A percentile compares a stretch with the other conserved stretches of the same genome.
Evolutionary conservation across 2,888 invertebrate species (phyloP).

Genomic region (Pristionchus fissidentatus): DNA sequence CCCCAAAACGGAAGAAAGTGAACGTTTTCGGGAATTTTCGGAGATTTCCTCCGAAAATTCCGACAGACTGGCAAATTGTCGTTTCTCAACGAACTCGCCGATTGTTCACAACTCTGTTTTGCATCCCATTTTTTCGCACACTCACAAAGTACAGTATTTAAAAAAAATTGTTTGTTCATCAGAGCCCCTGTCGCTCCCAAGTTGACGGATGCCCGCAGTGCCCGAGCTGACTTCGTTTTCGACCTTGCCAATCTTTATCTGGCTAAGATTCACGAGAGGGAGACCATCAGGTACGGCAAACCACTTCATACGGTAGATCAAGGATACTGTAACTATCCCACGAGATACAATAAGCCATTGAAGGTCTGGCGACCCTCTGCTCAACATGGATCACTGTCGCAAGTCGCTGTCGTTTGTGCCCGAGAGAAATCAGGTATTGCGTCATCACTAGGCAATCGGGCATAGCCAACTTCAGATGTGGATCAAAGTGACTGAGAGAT

Average conservation of each 20-base stretch:
- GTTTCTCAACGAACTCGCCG: too few species aligned
- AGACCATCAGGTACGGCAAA: neutral
- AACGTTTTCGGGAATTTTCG: too few species aligned
- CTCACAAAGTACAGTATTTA: neutral
- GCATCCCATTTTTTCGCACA: too few species aligned
- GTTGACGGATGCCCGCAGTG: conserved; percentile 19
- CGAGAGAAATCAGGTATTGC: neutral
- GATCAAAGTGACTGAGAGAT: conserved; percentile 22
- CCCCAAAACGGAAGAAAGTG: too few species aligned
- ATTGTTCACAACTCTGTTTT: too few species aligned
- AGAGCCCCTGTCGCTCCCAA: neutral
- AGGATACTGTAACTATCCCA: neutral
- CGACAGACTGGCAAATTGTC: too few species aligned
- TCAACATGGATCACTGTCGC: neutral
- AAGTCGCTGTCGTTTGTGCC: neutral
- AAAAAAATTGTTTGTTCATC: neutral
- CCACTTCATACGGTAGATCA: neutral
- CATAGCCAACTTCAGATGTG: conserved; percentile 10
- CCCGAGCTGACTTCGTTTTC: conserved; percentile 37
- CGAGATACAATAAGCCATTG: neutral
- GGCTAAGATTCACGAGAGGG: neutral
- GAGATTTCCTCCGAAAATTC: too few species aligned
- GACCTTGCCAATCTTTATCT: conserved; percentile 24
- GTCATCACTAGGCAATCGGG: neutral
- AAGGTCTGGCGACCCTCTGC: neutral